phyloP scores from a whole-genome alignment of 2,797 vertebrate genomes.

The Clarias platycephalus region DNA sequence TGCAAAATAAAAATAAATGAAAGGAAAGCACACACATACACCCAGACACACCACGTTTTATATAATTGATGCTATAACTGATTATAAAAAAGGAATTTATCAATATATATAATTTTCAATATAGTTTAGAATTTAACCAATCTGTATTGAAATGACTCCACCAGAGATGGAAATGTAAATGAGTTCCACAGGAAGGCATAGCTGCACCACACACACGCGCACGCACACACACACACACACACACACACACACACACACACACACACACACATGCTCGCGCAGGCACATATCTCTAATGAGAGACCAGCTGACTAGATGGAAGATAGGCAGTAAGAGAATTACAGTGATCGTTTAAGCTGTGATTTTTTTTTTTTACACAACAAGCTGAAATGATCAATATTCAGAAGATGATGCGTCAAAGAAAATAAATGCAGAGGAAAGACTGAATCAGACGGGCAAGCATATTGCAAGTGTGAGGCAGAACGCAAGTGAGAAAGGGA shows the following conservation, averaged over 20 bases:
- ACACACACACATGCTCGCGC: background rate
- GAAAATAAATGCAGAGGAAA: slow-evolving; percentile 43
- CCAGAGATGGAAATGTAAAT: slow-evolving; percentile 9
- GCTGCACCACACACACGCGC: background rate
- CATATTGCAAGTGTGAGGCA: slow-evolving; percentile 65
- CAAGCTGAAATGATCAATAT: slow-evolving; percentile 78
- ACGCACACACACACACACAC: too few relatives aligned
- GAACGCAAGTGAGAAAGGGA: slow-evolving; percentile 79
- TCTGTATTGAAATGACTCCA: background rate
- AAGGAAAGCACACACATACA: background rate
- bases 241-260: too few relatives aligned
- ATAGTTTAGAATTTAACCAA: background rate
- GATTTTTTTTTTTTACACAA: slow-evolving; percentile 73
- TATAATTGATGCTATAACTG: background rate
- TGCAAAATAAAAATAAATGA: background rate
- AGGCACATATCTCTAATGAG: slow-evolving; percentile 17
- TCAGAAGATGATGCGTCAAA: slow-evolving; percentile 68
- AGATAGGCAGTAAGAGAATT: slow-evolving; percentile 63
- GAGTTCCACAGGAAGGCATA: slow-evolving; percentile 17
- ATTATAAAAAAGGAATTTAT: background rate
- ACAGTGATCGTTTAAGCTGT: slow-evolving; percentile 72
- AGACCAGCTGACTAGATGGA: slow-evolving; percentile 15
- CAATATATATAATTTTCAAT: too few relatives aligned
- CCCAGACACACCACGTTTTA: too few relatives aligned
- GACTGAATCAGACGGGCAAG: slow-evolving; percentile 70